Conservation (phyloP, 2,797 vertebrate species). For the Knipowitschia caucasica region DNA sequence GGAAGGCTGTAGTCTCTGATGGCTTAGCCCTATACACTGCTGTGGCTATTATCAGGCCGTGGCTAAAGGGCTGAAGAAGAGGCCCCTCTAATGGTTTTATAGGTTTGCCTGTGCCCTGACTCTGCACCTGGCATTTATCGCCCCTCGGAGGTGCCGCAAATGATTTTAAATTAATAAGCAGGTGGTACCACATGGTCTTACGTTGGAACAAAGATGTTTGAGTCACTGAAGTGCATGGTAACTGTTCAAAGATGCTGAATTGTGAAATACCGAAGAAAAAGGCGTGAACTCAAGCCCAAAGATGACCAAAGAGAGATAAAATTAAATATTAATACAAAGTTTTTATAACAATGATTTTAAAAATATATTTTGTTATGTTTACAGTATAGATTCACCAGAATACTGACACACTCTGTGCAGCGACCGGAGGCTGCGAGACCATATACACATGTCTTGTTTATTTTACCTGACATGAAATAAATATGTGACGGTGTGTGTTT, state of each 20-base stretch:
- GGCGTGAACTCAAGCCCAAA: too few species aligned
- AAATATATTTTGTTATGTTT: too few species aligned
- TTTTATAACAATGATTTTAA: too few species aligned
- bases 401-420: not conserved
- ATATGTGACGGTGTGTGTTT: slow-evolving; percentile 1
- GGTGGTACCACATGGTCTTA: slow-evolving; percentile 60
- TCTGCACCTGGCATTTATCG: slow-evolving; percentile 78
- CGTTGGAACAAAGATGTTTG: slow-evolving; percentile 38
- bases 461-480: slow-evolving; percentile 5
- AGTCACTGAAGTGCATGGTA: slow-evolving; percentile 40
- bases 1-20: slow-evolving; percentile 53
- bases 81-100: slow-evolving; percentile 80
- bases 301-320: too few species aligned
- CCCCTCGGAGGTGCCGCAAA: slow-evolving; percentile 74
- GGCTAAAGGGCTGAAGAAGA: slow-evolving; percentile 74
- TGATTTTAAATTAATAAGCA: slow-evolving; percentile 82
- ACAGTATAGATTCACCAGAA: slow-evolving; percentile 3
- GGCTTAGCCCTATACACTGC: slow-evolving; percentile 56
- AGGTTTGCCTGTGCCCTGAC: slow-evolving; percentile 74
- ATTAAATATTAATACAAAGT: too few species aligned
- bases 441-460: slow-evolving; percentile 1
- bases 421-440: not conserved
- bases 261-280: not conserved
- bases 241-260: slow-evolving; percentile 1
- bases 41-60: slow-evolving; percentile 74